These are phyloP conservation scores for Jordanella pulchra DNA, from an alignment of 2,797 vertebrate genomes.

Conservation along the genomic window DNA sequence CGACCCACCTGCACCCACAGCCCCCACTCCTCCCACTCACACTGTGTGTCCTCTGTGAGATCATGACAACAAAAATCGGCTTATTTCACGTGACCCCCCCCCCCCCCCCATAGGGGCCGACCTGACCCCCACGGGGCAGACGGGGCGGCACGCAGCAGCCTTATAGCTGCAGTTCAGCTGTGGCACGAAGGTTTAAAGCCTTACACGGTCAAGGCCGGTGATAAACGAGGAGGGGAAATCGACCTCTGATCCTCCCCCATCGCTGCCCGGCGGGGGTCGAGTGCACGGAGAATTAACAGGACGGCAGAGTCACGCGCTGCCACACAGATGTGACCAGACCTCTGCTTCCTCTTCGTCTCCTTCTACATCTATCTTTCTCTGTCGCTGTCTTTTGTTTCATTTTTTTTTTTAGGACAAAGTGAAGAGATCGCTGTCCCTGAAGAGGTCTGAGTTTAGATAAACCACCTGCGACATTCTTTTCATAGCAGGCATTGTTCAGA, in stretches of 20 bases:
- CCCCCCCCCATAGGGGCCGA: conserved; percentile 40
- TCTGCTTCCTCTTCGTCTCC: conserved; percentile 67
- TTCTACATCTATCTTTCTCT: conserved; percentile 50
- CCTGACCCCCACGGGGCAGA: conserved; percentile 51
- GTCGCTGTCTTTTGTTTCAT: conserved; percentile 33
- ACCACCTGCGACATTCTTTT: conserved; percentile 63
- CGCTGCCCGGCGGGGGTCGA: conserved; percentile 44
- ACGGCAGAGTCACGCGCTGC: conserved; percentile 57
- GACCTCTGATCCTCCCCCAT: conserved; percentile 46
- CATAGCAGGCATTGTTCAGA: conserved; percentile 50
- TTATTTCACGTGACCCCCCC: conserved; percentile 73
- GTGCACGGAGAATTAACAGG: conserved; percentile 56
- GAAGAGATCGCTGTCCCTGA: conserved; percentile 5
- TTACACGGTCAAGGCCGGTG: conserved; percentile 51
- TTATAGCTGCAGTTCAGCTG: conserved; percentile 33
- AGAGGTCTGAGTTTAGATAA: conserved; percentile 37
- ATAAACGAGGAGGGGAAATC: conserved; percentile 60
- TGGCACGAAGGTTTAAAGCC: conserved; percentile 65
- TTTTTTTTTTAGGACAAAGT: conserved; percentile 18
- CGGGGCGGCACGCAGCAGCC: conserved; percentile 23
- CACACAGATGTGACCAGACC: conserved; percentile 80
- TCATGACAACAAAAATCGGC: conserved; percentile 71
- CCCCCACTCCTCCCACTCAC: conserved; percentile 26
- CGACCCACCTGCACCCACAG: conserved; percentile 60
- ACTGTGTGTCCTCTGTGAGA: conserved; percentile 63